phyloP scores from a whole-genome alignment of 2,113 vertebrate species.

The Perognathus longimembris region DNA sequence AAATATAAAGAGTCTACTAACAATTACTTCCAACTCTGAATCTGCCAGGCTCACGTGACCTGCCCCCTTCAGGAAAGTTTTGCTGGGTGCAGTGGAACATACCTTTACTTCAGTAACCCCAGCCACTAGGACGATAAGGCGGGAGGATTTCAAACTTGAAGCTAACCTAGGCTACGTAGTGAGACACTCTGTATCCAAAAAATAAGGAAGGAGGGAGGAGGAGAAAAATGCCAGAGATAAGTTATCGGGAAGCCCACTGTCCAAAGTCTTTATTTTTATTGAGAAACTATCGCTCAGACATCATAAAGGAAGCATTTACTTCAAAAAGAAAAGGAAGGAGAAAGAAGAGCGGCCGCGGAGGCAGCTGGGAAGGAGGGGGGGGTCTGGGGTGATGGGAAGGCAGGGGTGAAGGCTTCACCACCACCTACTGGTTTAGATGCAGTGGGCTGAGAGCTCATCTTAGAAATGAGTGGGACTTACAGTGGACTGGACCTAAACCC shows the following conservation, averaged over 20 bases:
- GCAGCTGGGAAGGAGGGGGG: not conserved
- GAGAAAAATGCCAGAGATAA: not conserved
- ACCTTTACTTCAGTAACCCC: not conserved
- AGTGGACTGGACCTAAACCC: not conserved
- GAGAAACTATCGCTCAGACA: not conserved
- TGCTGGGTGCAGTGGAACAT: not conserved
- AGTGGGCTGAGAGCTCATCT: not conserved
- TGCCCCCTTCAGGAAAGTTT: not conserved
- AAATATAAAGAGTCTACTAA: not conserved
- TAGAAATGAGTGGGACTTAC: conserved; percentile 13
- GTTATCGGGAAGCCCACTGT: not conserved
- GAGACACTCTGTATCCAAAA: not conserved
- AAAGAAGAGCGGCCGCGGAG: too few relatives aligned
- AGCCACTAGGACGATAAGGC: too few relatives aligned
- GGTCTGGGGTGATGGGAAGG: too few relatives aligned
- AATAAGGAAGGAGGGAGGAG: too few relatives aligned
- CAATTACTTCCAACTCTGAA: not conserved
- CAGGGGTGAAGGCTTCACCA: too few relatives aligned
- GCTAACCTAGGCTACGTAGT: too few relatives aligned
- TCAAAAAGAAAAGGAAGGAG: too few relatives aligned
- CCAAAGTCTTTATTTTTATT: not conserved
- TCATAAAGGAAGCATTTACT: not conserved
- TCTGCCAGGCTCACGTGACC: not conserved
- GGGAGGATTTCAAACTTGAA: not conserved
- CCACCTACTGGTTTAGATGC: not conserved